Evolutionary conservation across 1,140 invertebrate genomes (phyloP), one percentile per base, ranked within the genome.

Genomic region (Drosophila hydei): DNA sequence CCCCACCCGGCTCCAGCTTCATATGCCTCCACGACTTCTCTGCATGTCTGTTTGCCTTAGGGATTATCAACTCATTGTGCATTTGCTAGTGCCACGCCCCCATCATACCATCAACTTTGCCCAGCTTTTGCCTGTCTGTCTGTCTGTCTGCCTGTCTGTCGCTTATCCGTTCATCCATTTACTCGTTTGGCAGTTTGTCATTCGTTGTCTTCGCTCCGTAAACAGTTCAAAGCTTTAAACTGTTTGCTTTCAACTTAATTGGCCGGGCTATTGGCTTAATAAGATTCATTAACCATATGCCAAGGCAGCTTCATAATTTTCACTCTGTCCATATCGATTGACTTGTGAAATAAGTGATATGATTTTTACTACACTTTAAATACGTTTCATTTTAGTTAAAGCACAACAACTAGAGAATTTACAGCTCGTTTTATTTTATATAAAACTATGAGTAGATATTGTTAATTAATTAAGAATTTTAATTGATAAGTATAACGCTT

Each of bases 51-150:
- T 72, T 78, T 87, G 75, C 83, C 72, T 73, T 73, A 64, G 78
- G 83, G 83, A 87, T 87, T 87, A 87, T 87, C 83, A 87, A 87
- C 83, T 87, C 83, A 87, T 87, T 88, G 83, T 88, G 65, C 50
- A 71, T 64, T 70, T 64, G 40, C 67, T 70, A 38, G 11, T 30
- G 30, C 23, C 7, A 16, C 40, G 1, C 38, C 23, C 3, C 23
- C 1, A n/a, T 27, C 21, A 14, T 21, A 11, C 42, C 59, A n/a
- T n/a, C n/a, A n/a, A n/a, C n/a, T n/a, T n/a, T n/a, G n/a, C 23
- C 4, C 16, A 33, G 30, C 30, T 33, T 33, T 33, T 36, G 4
- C 14, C 23, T 30, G 16, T 25, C 50, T 55, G 42, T 21, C 42
- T 47, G 19, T 45, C 27, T 16, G 21, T 16, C 30, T 2, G 25